Conservation (phyloP, 23 tunicate genomes). For the Botrylloides violaceus region DNA sequence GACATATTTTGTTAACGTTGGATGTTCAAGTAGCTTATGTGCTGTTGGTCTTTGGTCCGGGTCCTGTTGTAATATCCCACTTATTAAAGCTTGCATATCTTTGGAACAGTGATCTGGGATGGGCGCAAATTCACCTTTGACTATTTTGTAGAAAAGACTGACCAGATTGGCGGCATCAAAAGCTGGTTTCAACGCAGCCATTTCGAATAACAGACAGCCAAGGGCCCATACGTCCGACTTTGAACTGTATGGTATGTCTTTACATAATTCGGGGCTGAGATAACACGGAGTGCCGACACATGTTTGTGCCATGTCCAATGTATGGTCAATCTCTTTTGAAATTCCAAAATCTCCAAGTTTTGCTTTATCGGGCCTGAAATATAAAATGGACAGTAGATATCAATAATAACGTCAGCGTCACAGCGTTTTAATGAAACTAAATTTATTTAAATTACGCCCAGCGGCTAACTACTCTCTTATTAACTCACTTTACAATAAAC, state of each 20-base stretch:
- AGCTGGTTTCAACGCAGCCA: conserved; percentile 82
- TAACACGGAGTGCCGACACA: conserved; percentile 96
- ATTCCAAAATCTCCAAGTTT: conserved; percentile 97
- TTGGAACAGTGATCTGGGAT: conserved; percentile 42
- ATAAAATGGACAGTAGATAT: neutral
- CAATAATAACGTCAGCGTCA: neutral
- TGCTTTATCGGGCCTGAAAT: conserved; percentile 38
- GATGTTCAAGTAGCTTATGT: conserved; percentile 15
- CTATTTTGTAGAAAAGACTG: conserved; percentile 87
- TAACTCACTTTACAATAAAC: conserved; percentile 62
- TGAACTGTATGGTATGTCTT: conserved; percentile 89
- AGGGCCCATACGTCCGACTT: conserved; percentile 96
- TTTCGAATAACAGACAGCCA: conserved; percentile 78
- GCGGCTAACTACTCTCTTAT: no score
- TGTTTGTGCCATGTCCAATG: conserved; percentile 83
- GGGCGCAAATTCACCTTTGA: conserved; percentile 57
- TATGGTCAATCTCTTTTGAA: conserved; percentile 81
- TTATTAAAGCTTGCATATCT: conserved; percentile 27
- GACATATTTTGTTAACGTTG: neutral
- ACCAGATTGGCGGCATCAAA: conserved; percentile 89
- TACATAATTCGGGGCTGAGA: conserved; percentile 84
- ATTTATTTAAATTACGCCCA: no score
- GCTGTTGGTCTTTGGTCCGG: conserved; percentile 76
- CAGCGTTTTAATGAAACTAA: no score
- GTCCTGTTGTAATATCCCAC: conserved; percentile 41